Base-by-base conservation (phyloP, 64 coral and sea anemone species). In the Pocillopora damicornis region DNA sequence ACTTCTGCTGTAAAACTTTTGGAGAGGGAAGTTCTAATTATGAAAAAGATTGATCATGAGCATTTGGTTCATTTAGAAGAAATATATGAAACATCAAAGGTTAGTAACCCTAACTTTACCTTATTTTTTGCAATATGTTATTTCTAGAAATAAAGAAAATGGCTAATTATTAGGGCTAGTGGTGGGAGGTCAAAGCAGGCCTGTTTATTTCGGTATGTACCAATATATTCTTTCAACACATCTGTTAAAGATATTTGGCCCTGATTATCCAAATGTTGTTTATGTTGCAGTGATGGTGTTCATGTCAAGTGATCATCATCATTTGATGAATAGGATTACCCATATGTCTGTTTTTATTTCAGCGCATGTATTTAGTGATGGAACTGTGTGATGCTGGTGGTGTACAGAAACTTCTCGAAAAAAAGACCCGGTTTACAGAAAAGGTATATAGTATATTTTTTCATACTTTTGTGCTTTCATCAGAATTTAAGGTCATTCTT, bases 331-430 rank as follows among this genome's bases (percentile, higher is more conserved):
- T 17, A 51, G 61, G n/a, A 69, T 37, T 38, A 2, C 14, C 25
- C 51, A 73, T 14, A 1, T 69, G 60, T 84, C 38, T 86, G 11
- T 89, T 23, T 34, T 59, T 59, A 35, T 82, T 74, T 79, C 66
- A 98, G 96, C 86, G 90, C 57, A 98, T 98, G 96, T 98, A 92
- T 75, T 86, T 98, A 38, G 96, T 98, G 13, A 98, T 98, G 93
- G 96, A 98, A 63, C 86, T 98, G 11, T 98, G 96, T 93, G 96
- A 98, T 90, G 93, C 90, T 58, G 96, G 96, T 89, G 93, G 93
- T 78, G 61, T 98, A 15, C 66, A 94, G 61, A 92, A 89, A 78
- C 88, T 98, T 75, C 73, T 98, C 75, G 89, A 94, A 78, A 85
- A 76, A 59, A 98, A 92, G 79, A 95, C 68, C 61, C 90, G 72